These are phyloP conservation scores for Actinernus sp. DNA, from an alignment of 92 coral and sea anemone species.

Conservation along the genomic window DNA sequence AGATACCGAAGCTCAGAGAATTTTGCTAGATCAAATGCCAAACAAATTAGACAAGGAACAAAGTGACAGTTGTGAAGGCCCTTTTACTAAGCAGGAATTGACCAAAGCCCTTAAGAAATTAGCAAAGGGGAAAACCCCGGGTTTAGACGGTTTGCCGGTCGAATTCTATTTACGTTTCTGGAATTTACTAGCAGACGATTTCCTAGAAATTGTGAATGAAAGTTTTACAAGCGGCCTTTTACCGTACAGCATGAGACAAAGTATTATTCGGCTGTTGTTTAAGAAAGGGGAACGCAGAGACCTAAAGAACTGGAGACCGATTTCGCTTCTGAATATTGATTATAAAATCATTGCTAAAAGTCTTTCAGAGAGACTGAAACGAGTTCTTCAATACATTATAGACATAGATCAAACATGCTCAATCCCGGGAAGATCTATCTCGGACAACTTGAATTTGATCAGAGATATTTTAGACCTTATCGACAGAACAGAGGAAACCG, in stretches of 20 bases:
- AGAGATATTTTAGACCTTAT: neutral
- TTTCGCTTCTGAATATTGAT: constrained; percentile 1
- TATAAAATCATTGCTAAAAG: neutral
- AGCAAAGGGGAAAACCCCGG: constrained; percentile 15
- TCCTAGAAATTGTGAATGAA: neutral
- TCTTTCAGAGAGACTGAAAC: neutral
- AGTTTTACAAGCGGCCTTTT: neutral
- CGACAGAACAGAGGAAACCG: neutral
- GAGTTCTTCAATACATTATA: too few relatives aligned
- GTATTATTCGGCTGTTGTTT: neutral
- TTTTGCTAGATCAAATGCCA: too few relatives aligned
- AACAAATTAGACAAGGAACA: too few relatives aligned
- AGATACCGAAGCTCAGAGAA: too few relatives aligned
- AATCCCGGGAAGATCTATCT: neutral
- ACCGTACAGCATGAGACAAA: neutral
- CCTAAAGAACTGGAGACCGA: constrained; percentile 5
- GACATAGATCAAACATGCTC: constrained; percentile 1
- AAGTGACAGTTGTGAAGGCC: constrained; percentile 16
- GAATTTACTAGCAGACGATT: neutral
- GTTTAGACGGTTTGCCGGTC: neutral
- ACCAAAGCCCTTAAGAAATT: neutral
- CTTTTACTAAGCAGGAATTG: neutral
- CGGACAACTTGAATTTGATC: neutral
- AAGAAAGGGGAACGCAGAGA: neutral
- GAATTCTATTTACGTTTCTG: constrained; percentile 5